phyloP scores from a whole-genome alignment of 2,797 vertebrate species.

The Phataginus tricuspis region DNA sequence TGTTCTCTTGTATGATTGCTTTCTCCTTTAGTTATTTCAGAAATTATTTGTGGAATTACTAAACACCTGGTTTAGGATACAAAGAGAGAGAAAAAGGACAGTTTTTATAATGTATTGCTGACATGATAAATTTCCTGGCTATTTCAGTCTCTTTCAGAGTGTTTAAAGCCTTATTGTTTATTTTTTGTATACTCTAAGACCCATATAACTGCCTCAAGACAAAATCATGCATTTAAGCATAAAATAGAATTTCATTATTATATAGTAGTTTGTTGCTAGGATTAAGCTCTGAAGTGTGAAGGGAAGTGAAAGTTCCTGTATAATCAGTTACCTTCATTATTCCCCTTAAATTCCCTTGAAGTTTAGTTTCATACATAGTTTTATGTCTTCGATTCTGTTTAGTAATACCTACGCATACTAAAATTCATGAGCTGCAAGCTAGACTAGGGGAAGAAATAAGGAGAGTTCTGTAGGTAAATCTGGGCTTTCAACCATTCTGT shows the following conservation, averaged over 20 bases:
- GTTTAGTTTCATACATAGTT: background rate
- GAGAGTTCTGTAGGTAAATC: background rate
- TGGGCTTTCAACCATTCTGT: background rate
- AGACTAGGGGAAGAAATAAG: background rate
- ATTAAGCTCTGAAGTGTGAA: background rate
- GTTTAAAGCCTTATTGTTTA: background rate
- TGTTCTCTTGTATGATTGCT: background rate
- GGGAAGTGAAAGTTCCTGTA: background rate
- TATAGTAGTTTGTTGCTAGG: background rate
- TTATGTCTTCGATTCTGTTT: background rate
- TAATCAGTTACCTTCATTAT: conserved; percentile 1
- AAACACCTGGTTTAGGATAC: background rate
- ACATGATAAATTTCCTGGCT: background rate
- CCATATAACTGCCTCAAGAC: background rate
- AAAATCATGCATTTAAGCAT: background rate
- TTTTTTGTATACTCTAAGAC: background rate
- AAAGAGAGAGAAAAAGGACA: background rate
- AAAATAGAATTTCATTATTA: background rate
- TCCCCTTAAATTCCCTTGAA: background rate
- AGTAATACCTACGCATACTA: background rate
- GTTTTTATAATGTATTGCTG: background rate
- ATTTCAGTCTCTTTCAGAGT: background rate
- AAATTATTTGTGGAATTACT: background rate
- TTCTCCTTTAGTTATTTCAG: background rate
- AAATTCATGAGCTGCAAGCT: background rate